Conservation (phyloP, 2,888 invertebrate genomes). For the Dysmachus trigonus region DNA sequence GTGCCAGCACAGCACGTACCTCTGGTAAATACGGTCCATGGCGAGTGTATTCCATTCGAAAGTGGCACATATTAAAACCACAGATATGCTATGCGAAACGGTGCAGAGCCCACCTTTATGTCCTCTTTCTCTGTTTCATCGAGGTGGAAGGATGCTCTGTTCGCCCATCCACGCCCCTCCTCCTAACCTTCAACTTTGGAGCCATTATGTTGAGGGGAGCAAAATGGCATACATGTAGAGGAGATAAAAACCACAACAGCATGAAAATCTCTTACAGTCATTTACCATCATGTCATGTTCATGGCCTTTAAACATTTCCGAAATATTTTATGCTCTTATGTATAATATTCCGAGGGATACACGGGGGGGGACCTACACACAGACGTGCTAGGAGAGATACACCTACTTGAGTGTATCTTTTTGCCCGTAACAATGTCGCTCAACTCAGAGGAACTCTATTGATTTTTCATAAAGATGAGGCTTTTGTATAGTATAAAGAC, state of each 20-base stretch:
- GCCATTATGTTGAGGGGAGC: conserved; percentile 43
- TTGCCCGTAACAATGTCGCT: conserved; percentile 41
- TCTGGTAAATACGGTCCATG: background rate
- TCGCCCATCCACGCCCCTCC: background rate
- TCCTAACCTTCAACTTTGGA: conserved; percentile 39
- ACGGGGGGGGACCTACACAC: background rate
- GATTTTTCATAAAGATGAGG: conserved; percentile 50
- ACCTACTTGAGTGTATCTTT: conserved; percentile 38
- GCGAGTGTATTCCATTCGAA: conserved; percentile 32
- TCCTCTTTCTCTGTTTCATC: background rate
- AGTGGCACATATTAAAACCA: conserved; percentile 39
- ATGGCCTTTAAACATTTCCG: conserved; percentile 51
- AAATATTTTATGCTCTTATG: conserved; percentile 50
- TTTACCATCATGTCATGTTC: conserved; percentile 52
- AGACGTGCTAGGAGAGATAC: background rate
- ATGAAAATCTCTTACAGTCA: conserved; percentile 52
- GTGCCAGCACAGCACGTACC: conserved; percentile 10
- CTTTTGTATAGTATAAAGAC: conserved; percentile 45
- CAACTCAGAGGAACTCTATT: conserved; percentile 39
- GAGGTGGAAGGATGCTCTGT: background rate
- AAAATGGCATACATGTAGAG: conserved; percentile 45
- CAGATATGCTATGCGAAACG: conserved; percentile 34
- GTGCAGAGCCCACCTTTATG: conserved; percentile 24
- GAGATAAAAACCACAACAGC: conserved; percentile 51
- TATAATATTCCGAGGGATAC: conserved; percentile 40